A percentile compares a stretch with the other conserved stretches of the same genome.
phyloP scores from a whole-genome alignment of 1,140 invertebrate species.

The Drosophila sechellia region DNA sequence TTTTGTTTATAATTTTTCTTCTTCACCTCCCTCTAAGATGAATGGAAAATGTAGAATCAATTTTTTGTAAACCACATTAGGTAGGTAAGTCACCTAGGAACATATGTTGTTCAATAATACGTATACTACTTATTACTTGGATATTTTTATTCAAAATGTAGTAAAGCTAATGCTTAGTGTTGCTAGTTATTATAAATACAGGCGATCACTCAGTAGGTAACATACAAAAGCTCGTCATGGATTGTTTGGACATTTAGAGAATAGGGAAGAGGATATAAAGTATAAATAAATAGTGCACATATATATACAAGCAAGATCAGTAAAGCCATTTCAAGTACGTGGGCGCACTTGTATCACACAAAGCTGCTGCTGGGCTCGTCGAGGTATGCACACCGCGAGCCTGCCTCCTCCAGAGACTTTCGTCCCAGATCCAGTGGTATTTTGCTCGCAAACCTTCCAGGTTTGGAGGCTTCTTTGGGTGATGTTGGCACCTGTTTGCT shows the following conservation, averaged over 20 bases:
- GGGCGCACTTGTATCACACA: constrained; percentile 82
- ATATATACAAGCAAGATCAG: constrained; percentile 39
- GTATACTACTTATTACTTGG: not conserved
- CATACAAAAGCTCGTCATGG: constrained; percentile 55
- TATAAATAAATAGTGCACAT: constrained; percentile 64
- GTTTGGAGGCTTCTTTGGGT: constrained; percentile 35
- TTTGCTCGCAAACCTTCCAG: constrained; percentile 48
- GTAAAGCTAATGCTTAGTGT: constrained; percentile 37
- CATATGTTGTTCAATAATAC: not conserved
- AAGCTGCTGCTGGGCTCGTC: constrained; percentile 88
- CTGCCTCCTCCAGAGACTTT: constrained; percentile 60
- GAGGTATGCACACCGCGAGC: constrained; percentile 85
- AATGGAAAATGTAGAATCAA: too few species aligned
- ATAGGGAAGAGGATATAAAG: constrained; percentile 22
- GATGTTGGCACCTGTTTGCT: constrained; percentile 49
- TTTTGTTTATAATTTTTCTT: too few species aligned
- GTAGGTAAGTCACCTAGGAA: not conserved
- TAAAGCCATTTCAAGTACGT: constrained; percentile 20
- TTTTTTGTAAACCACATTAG: too few species aligned
- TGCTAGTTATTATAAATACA: constrained; percentile 68
- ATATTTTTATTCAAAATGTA: constrained; percentile 55
- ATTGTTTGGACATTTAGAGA: constrained; percentile 17
- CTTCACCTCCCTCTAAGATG: too few species aligned
- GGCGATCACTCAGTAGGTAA: constrained; percentile 33
- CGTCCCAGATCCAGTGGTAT: constrained; percentile 63